A percentile compares a stretch with the other conserved stretches of the same genome.
Evolutionary conservation across 2,113 vertebrate genomes (phyloP).

Genomic region (Pelmatolapia mariae): DNA sequence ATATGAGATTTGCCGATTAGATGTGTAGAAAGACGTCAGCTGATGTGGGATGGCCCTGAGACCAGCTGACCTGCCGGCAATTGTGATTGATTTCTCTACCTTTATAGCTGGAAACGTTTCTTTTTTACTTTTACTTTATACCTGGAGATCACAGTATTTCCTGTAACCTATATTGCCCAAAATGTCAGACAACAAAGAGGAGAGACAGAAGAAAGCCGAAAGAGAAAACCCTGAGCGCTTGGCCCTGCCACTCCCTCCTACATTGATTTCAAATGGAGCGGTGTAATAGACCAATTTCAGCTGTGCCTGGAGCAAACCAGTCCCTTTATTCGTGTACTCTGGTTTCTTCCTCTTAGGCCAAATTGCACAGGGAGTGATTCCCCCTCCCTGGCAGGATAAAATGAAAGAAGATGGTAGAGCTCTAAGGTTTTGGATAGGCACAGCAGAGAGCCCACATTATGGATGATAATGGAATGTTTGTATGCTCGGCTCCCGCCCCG

Average conservation of each 20-base stretch:
- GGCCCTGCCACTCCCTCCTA: conserved; percentile 31
- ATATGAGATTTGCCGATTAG: neutral
- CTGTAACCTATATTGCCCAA: neutral
- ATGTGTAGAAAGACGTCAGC: neutral
- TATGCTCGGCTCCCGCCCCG: neutral
- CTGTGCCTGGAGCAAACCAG: conserved; percentile 57
- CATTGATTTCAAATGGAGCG: conserved; percentile 50
- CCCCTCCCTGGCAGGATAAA: neutral
- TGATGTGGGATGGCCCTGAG: neutral
- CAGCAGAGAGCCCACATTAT: conserved; percentile 23
- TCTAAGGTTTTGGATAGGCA: conserved; percentile 1
- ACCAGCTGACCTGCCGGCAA: neutral
- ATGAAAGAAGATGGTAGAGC: conserved; percentile 41
- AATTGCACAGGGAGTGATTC: conserved; percentile 15
- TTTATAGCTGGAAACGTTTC: neutral
- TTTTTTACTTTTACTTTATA: neutral
- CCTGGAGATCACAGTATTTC: neutral
- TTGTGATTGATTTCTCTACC: neutral
- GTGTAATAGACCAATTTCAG: conserved; percentile 68
- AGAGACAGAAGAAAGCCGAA: neutral
- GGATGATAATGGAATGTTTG: conserved; percentile 56
- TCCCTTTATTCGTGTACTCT: conserved; percentile 48
- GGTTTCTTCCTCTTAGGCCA: conserved; percentile 41
- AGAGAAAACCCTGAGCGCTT: neutral
- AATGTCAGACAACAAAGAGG: neutral